Percentiles rank a stretch among this genome's conserved stretches.
Conservation (phyloP, 2,113 vertebrate genomes). For the Recurvirostra avosetta region DNA sequence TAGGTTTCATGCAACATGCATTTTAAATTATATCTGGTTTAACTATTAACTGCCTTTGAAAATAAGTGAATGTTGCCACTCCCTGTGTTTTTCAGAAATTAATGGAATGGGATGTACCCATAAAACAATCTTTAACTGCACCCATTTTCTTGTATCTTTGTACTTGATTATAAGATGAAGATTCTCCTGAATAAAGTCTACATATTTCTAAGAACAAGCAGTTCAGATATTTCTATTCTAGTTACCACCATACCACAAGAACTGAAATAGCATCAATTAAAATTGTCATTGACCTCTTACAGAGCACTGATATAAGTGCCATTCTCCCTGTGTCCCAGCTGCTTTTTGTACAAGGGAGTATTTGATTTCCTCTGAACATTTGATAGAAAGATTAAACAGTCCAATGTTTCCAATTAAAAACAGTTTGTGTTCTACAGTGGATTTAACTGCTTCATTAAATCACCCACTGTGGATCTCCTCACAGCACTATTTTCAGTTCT, state of each 20-base stretch:
- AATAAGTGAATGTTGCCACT: not conserved
- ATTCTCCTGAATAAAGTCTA: not conserved
- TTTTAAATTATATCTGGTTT: not conserved
- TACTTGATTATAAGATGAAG: not conserved
- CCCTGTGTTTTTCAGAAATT: not conserved
- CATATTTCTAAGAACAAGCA: conserved; percentile 48
- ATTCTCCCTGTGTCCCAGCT: conserved; percentile 42
- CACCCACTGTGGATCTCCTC: not conserved
- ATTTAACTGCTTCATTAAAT: conserved; percentile 38
- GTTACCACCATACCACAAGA: not conserved
- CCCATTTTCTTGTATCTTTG: not conserved
- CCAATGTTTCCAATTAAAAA: conserved; percentile 14
- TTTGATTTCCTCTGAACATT: conserved; percentile 45
- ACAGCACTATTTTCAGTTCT: not conserved
- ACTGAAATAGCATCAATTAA: conserved; percentile 61
- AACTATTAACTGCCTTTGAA: not conserved
- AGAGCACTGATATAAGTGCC: conserved; percentile 18
- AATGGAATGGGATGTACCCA: not conserved
- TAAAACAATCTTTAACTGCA: not conserved
- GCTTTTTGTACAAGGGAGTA: conserved; percentile 44
- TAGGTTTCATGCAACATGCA: not conserved
- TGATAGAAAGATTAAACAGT: conserved; percentile 31
- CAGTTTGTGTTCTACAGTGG: conserved; percentile 9
- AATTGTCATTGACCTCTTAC: conserved; percentile 62
- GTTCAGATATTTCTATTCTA: conserved; percentile 48